Evolutionary conservation across 2,797 vertebrate species (phyloP).

Genomic region (Scomberomorus guttatus): DNA sequence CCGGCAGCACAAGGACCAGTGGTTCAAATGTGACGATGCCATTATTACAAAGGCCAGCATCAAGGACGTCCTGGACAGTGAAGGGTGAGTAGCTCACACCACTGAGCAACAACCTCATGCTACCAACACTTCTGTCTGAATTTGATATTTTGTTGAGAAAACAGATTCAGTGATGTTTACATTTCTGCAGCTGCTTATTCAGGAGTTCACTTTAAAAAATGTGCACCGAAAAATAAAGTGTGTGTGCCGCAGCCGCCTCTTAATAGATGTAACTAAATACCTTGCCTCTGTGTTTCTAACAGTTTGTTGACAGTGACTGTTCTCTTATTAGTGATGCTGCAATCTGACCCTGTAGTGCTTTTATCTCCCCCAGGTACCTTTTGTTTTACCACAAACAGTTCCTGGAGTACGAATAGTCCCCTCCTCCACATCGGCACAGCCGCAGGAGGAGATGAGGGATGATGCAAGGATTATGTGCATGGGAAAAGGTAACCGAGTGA

Average conservation of each 20-base stretch:
- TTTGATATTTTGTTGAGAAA: too few species aligned
- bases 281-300: neutral
- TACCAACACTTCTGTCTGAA: neutral
- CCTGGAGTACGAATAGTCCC: conserved; percentile 93
- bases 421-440: conserved; percentile 40
- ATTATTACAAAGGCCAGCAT: conserved; percentile 99
- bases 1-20: conserved; percentile 99
- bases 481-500: conserved; percentile 61
- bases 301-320: neutral
- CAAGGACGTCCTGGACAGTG: conserved; percentile 97
- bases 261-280: neutral
- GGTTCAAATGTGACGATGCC: conserved; percentile 99
- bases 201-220: too few species aligned
- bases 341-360: neutral
- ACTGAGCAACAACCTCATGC: neutral
- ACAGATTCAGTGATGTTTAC: too few species aligned
- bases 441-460: conserved; percentile 11
- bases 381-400: conserved; percentile 99
- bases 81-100: conserved; percentile 88
- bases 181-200: too few species aligned
- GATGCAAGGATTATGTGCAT: conserved; percentile 51
- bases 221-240: too few species aligned
- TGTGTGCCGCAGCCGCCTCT: too few species aligned
- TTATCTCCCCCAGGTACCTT: conserved; percentile 88
- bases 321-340: neutral